Conservation (phyloP, 2,113 vertebrate species). For the Acrocephalus kingi region DNA sequence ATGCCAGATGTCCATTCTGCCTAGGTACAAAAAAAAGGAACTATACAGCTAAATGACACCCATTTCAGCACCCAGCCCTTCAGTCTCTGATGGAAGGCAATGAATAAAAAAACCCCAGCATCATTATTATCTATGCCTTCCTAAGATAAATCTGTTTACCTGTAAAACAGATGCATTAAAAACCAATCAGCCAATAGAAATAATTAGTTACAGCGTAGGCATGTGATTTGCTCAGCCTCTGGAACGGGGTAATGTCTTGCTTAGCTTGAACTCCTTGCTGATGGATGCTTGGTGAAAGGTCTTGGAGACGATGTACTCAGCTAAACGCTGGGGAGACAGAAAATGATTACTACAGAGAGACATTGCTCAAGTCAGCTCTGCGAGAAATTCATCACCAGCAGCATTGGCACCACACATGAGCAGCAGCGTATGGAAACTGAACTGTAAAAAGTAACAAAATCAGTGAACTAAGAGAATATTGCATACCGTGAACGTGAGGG, state of each 20-base stretch:
- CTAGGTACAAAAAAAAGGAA: neutral
- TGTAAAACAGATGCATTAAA: constrained; percentile 55
- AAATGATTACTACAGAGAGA: constrained; percentile 54
- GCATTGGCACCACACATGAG: constrained; percentile 50
- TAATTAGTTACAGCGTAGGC: constrained; percentile 38
- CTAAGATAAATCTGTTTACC: constrained; percentile 62
- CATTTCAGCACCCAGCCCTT: neutral
- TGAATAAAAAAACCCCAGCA: neutral
- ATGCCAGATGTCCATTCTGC: neutral
- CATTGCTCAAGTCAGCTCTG: constrained; percentile 62
- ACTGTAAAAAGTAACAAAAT: constrained; percentile 60
- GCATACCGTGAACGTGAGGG: neutral
- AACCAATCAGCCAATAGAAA: constrained; percentile 57
- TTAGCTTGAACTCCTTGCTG: constrained; percentile 26
- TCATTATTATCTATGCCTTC: constrained; percentile 15
- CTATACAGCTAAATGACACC: neutral
- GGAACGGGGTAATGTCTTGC: constrained; percentile 27
- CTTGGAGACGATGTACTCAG: constrained; percentile 31
- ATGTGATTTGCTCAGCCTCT: constrained; percentile 25
- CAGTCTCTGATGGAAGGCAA: neutral
- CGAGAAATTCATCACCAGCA: constrained; percentile 60
- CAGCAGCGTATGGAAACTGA: constrained; percentile 51
- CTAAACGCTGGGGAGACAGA: constrained; percentile 55
- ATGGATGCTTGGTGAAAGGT: constrained; percentile 47
- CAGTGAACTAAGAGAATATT: constrained; percentile 38